A percentile compares a stretch with the other conserved stretches of the same genome.
Conservation (phyloP, 2,113 vertebrate species). For the Anser brachyrhynchus region DNA sequence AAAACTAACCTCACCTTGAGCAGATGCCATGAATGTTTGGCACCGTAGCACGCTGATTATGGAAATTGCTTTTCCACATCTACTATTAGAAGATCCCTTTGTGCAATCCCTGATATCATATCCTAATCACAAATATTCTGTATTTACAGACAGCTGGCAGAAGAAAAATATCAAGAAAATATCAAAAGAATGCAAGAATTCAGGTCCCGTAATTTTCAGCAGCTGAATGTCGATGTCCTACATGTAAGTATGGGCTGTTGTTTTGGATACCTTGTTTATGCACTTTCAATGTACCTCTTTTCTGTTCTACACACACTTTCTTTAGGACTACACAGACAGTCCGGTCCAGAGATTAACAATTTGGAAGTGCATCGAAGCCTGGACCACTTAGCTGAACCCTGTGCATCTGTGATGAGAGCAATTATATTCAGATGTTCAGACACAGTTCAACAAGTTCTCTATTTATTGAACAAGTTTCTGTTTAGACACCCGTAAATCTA, state of each 20-base stretch:
- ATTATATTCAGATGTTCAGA: background rate
- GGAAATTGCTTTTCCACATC: background rate
- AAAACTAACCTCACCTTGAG: background rate
- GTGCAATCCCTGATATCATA: background rate
- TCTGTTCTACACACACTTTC: background rate
- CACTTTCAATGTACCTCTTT: background rate
- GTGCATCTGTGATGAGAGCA: background rate
- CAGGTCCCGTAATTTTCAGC: constrained; percentile 74
- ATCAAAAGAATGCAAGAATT: constrained; percentile 75
- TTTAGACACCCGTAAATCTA: background rate
- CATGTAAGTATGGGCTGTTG: constrained; percentile 61
- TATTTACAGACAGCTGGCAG: constrained; percentile 79
- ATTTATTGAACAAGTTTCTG: background rate
- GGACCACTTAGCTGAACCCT: background rate
- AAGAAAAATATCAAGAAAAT: constrained; percentile 86
- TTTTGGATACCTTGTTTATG: background rate
- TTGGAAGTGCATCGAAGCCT: background rate
- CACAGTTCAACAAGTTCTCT: background rate
- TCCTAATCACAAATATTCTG: background rate
- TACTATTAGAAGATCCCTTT: background rate
- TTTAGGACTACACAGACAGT: background rate
- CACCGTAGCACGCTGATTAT: background rate
- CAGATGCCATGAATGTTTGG: background rate
- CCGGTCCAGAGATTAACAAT: background rate
- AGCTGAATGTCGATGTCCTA: constrained; percentile 64